Evolutionary conservation across 2,797 vertebrate genomes (phyloP), one percentile per base, ranked within the genome.

Genomic region (Sardinella longiceps): DNA sequence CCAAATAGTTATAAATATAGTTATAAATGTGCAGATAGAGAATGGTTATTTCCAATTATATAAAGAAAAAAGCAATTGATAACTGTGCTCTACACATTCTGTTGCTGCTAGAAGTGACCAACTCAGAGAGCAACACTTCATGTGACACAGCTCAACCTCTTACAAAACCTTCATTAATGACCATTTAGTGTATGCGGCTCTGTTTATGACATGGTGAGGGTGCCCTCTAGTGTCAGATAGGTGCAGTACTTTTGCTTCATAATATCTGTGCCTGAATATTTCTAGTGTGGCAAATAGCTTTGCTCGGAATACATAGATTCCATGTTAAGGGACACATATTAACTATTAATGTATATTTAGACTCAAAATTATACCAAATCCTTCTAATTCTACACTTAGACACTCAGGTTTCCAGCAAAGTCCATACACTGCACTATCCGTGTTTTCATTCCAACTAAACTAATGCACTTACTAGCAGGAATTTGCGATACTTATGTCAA

Each of bases 201-300:
- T 48, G 5, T 10, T 48, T 89, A 37, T 77, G 39, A 83, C 86
- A 89, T 46, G 87, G 81, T 85, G 85, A 86, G 82, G 82, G 39
- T 83, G 88, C 87, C 91, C 90, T 90, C 92, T 88, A 70, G 89
- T 90, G 92, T 84, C 25, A n/a, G 81, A 1, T 84, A 25, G n/a
- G 6, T 7, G 7, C 46, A 43, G 5, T 30, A 0, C 39, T 20
- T 30, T 11, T 18, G 1, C 37, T 74, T 15, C 70, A 11, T 23
- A 81, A 81, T 25, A 3, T 48, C 6, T 48, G 46, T 48, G 12
- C 12, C 1, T 48, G 46, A 48, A 48, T 10, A 48, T 48, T 12
- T 43, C 4, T 10, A 48, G 46, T 48, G 46, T 43, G 43, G 7
- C 18, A 30, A 48, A 25, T 11, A 30, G 28, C 20, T 20, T 53